Base-by-base conservation (phyloP, 2,888 invertebrate species). In the Sarcophaga rosellei region DNA sequence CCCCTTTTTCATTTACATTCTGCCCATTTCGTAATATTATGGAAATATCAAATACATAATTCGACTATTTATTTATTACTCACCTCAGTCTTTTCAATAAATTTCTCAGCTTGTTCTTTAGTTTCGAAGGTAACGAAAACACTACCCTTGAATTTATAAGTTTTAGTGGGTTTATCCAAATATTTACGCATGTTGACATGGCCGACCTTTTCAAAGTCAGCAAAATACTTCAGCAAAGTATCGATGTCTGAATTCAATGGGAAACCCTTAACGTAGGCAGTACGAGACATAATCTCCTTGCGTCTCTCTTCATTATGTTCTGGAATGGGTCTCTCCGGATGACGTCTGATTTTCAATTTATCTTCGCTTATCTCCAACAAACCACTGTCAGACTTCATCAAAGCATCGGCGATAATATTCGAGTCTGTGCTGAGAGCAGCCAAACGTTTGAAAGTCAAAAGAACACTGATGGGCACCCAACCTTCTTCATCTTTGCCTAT, bases 201-300 rank as follows among this genome's bases (percentile, higher is more conserved):
- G 73, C 96, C 96, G 0, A 96, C 94, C 63, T 94, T 94, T 0
- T 97, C 97, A 91, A 95, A 95, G 17, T 95, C 93, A 86, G 95
- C 95, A 90, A 98, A 96, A 92, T 95, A 98, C 77, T 94, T 95
- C 74, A 97, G 94, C 6, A 98, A 92, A 6, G 95, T 95, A 88
- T 97, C 96, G 47, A 98, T 94, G 10, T 95, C 94, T 0, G 94
- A 92, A 87, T 95, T 95, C 90, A 95, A 95, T 0, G 96, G 95
- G 90, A 98, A 98, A 6, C 97, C 97, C 94, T 99, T 99, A 72
- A 96, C 96, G 91, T 99, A 99, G 20, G 97, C 95, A 1, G 98
- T 97, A 79, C 97, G 95, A 4, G 94, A 94, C 89, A 95, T 94
- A 3, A 98, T 94, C 87, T 96, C 96, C 90, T 97, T 97, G 89